Conservation (phyloP, 2,113 vertebrate genomes). For the Sardina pilchardus region DNA sequence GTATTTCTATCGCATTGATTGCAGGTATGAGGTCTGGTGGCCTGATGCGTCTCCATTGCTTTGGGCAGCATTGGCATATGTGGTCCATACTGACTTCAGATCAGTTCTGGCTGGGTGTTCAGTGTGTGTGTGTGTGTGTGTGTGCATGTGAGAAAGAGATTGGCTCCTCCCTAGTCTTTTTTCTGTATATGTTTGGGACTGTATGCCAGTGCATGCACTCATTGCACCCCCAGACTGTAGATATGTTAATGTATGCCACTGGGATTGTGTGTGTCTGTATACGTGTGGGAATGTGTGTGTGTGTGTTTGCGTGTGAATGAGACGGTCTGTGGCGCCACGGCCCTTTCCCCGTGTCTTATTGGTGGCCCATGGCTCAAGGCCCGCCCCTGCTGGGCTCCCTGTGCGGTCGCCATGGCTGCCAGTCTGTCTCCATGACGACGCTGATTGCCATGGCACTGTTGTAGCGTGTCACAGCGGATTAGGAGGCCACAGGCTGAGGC, state of each 20-base stretch:
- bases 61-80: background rate
- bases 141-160: background rate
- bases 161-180: too few species aligned
- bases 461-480: conserved; percentile 46
- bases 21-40: background rate
- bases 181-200: background rate
- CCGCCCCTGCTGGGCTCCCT: conserved; percentile 30
- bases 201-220: background rate
- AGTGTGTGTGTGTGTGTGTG: background rate
- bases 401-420: conserved; percentile 31
- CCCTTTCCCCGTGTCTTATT: conserved; percentile 6
- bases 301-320: background rate
- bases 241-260: background rate
- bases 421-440: conserved; percentile 45
- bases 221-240: background rate
- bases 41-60: background rate
- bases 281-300: background rate
- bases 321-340: background rate
- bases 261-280: conserved; percentile 11
- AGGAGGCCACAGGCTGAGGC: conserved; percentile 42
- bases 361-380: conserved; percentile 17
- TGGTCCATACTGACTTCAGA: background rate
- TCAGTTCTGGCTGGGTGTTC: background rate
- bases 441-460: conserved; percentile 32
- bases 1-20: background rate